A percentile compares a stretch with the other conserved stretches of the same genome.
phyloP scores from a whole-genome alignment of 2,797 vertebrate species.

The Anomalospiza imberbis region DNA sequence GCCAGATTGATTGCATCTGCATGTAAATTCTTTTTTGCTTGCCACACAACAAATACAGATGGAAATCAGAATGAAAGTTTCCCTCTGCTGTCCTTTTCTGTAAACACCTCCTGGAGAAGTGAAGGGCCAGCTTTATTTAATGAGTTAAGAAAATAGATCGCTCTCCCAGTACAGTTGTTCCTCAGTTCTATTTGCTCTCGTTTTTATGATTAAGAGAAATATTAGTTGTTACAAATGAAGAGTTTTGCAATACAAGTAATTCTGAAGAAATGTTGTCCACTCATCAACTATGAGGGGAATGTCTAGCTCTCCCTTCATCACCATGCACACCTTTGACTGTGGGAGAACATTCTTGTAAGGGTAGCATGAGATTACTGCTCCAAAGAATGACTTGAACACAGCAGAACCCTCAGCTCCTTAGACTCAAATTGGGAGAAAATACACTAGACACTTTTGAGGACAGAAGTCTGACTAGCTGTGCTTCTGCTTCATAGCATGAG shows the following conservation, averaged over 20 bases:
- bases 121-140: background rate
- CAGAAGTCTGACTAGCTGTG: background rate
- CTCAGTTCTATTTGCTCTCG: background rate
- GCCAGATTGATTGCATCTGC: background rate
- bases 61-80: background rate
- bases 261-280: background rate
- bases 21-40: background rate
- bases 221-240: background rate
- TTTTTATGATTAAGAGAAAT: background rate
- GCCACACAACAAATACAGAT: background rate
- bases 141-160: background rate
- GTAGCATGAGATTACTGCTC: background rate
- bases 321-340: background rate
- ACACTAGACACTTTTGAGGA: background rate
- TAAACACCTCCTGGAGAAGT: background rate
- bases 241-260: background rate
- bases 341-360: background rate
- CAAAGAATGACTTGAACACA: background rate
- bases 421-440: background rate
- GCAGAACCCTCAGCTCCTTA: background rate
- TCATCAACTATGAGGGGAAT: background rate
- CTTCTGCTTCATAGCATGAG: background rate
- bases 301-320: background rate
- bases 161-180: background rate
- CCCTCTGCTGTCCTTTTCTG: background rate